phyloP scores from a whole-genome alignment of 2,888 invertebrate genomes.

The Synergus itoensis region DNA sequence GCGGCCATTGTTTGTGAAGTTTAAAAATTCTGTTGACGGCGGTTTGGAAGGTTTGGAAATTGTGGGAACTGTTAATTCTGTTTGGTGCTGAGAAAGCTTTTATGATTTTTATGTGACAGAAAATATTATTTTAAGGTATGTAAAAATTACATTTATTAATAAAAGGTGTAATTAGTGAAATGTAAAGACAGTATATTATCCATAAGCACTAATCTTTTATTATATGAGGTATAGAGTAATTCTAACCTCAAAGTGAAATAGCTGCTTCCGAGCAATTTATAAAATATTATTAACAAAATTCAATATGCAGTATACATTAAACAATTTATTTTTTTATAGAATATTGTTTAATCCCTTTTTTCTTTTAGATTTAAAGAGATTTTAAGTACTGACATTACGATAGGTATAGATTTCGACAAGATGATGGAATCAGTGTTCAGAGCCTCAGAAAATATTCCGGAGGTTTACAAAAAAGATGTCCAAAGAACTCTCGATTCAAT shows the following conservation, averaged over 20 bases:
- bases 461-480: conserved; percentile 10
- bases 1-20: no score
- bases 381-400: background rate
- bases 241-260: background rate
- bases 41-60: no score
- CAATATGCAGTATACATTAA: background rate
- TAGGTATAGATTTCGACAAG: background rate
- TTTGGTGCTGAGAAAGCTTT: background rate
- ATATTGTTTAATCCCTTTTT: background rate
- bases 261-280: background rate
- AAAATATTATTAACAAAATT: background rate
- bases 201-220: background rate
- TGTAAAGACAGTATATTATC: background rate
- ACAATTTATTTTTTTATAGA: no score
- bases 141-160: background rate
- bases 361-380: background rate
- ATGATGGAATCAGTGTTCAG: background rate
- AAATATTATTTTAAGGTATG: no score
- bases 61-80: background rate
- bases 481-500: conserved; percentile 9
- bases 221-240: background rate
- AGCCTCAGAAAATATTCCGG: background rate
- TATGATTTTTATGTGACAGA: no score
- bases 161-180: background rate
- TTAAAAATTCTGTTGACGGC: no score